Evolutionary conservation across 2,113 vertebrate genomes (phyloP), one percentile per base, ranked within the genome.

Genomic region (Engraulis encrasicolus): DNA sequence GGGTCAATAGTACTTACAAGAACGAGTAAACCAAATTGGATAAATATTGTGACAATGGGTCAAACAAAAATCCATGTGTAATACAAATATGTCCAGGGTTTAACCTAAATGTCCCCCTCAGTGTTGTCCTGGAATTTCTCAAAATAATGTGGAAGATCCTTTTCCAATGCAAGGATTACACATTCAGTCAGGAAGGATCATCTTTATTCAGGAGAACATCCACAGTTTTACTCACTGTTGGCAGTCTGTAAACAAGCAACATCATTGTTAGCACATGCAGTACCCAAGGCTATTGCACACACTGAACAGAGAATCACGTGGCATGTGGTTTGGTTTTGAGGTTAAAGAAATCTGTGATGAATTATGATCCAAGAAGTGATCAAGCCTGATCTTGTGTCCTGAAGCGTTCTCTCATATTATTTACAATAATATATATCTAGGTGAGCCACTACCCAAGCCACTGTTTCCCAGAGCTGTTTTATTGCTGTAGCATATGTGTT

Each of bases 1-100:
- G 93, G 93, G 91, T 84, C 84, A 79, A 81, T 17, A 31, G 48
- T 79, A 34, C 45, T 82, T 79, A 54, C 17, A 50, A 61, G 79
- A 58, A 7, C 83, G 11, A 17, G 66, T 34, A 66, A 66, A 83
- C 86, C 80, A 82, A 89, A 79, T 82, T 40, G 78, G 38, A 50
- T 80, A 84, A 82, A 82, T 79, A 74, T 74, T 50, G 78, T 81
- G 15, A 74, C 82, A 17, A 54, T 50, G 78, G 34, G 77, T 48
- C 31, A 66, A 3, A n/a, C 48, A 38, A 58, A 38, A 34, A 1
- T 31, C 45, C 81, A 27, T 6, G 37, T 83, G 48, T 37, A 20
- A 15, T 37, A 49, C 78, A 81, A 12, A 37, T 2, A 9, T 3
- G 40, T 45, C 40, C 66, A 71, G 27, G 61, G 9, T 12, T 71